Evolutionary conservation across 2,797 vertebrate species (phyloP).

Genomic region (Petrocephalus sullivani): DNA sequence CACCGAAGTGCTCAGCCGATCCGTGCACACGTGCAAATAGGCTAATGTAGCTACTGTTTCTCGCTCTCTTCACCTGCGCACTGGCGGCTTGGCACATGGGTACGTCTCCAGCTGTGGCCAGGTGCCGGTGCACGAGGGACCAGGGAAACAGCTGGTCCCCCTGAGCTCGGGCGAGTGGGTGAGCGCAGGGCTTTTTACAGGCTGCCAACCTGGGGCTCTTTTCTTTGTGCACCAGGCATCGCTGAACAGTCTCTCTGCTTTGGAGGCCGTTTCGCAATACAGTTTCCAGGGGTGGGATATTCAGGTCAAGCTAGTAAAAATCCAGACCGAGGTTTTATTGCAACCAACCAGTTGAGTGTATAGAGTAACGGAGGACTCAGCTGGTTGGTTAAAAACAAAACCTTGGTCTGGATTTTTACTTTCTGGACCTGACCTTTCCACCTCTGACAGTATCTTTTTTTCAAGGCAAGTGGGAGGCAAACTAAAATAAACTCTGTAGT

Average conservation of each 20-base stretch:
- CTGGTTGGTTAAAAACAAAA: too few species aligned
- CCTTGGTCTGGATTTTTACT: too few species aligned
- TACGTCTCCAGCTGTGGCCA: background rate
- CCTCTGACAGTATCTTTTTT: background rate
- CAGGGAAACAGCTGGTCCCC: background rate
- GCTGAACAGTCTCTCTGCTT: background rate
- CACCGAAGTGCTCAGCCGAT: background rate
- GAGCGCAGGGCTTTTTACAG: background rate
- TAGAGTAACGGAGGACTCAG: too few species aligned
- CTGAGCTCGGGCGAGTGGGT: background rate
- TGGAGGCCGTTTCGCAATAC: background rate
- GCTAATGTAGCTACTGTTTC: background rate
- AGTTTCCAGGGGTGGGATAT: too few species aligned
- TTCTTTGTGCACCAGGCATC: background rate
- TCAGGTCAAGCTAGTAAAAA: too few species aligned
- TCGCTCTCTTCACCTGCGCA: background rate
- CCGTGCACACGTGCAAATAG: background rate
- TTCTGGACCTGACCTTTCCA: too few species aligned
- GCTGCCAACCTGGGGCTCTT: background rate
- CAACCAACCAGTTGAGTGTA: too few species aligned
- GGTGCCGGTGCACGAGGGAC: background rate
- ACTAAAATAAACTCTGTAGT: background rate
- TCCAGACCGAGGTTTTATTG: too few species aligned
- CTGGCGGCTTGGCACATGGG: background rate
- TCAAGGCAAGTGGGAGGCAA: background rate